phyloP scores from a whole-genome alignment of 1,140 invertebrate species.

The Nymphalis io region DNA sequence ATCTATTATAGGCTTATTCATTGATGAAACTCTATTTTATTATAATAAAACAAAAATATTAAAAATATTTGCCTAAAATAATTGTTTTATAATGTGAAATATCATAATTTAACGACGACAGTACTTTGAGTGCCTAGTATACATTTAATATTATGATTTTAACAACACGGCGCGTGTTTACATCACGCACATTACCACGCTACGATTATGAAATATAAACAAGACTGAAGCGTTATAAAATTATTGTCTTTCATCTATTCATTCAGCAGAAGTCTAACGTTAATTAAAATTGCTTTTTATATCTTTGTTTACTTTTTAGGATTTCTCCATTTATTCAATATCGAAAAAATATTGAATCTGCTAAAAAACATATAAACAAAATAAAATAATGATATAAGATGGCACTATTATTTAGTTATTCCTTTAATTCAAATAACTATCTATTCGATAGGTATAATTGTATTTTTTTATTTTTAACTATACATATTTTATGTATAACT shows the following conservation, averaged over 20 bases:
- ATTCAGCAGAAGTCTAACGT: neutral
- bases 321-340: neutral
- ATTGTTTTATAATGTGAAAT: neutral
- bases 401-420: too few species aligned
- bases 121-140: conserved; percentile 17
- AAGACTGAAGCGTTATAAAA: conserved; percentile 12
- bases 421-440: too few species aligned
- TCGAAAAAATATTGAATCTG: too few species aligned
- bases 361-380: too few species aligned
- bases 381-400: too few species aligned
- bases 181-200: conserved; percentile 16
- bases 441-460: too few species aligned
- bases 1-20: too few species aligned
- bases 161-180: conserved; percentile 28
- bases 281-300: conserved; percentile 4
- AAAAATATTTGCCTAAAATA: neutral
- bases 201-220: conserved; percentile 20
- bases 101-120: conserved; percentile 6
- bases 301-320: neutral
- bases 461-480: too few species aligned
- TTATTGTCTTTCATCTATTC: conserved; percentile 18
- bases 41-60: too few species aligned
- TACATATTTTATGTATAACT: too few species aligned
- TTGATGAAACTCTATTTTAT: too few species aligned
- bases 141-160: conserved; percentile 26